Conservation (phyloP, 2,888 invertebrate genomes). For the Rhingia campestris region DNA sequence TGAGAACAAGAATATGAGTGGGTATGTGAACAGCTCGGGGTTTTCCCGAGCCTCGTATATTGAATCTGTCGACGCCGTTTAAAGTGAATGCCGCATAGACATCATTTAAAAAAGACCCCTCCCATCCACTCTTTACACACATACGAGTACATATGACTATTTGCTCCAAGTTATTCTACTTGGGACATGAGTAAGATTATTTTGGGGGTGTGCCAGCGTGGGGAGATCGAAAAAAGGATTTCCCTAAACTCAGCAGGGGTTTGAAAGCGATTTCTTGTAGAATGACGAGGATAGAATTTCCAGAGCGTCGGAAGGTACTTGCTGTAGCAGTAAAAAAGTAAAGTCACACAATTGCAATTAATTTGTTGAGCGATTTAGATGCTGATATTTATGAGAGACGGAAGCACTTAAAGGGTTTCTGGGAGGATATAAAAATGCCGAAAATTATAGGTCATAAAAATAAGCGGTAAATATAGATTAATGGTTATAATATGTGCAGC, state of each 20-base stretch:
- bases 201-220: background rate
- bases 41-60: conserved; percentile 65
- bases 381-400: conserved; percentile 58
- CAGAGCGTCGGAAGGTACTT: conserved; percentile 27
- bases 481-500: conserved; percentile 26
- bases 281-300: conserved; percentile 59
- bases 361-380: conserved; percentile 60
- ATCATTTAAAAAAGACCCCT: conserved; percentile 67
- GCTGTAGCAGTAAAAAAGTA: conserved; percentile 56
- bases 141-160: conserved; percentile 44
- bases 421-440: conserved; percentile 12
- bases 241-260: conserved; percentile 51
- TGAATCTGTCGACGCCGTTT: conserved; percentile 74
- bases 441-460: conserved; percentile 18
- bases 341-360: conserved; percentile 72
- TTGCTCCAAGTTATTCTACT: conserved; percentile 68
- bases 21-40: conserved; percentile 57
- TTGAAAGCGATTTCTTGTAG: conserved; percentile 66
- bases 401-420: conserved; percentile 56
- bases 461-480: conserved; percentile 49
- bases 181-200: conserved; percentile 10
- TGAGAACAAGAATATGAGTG: background rate
- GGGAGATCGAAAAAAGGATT: conserved; percentile 41
- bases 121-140: background rate
- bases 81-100: conserved; percentile 73